Conservation (phyloP, 2,888 invertebrate genomes). For the Heliconius ethilla region DNA sequence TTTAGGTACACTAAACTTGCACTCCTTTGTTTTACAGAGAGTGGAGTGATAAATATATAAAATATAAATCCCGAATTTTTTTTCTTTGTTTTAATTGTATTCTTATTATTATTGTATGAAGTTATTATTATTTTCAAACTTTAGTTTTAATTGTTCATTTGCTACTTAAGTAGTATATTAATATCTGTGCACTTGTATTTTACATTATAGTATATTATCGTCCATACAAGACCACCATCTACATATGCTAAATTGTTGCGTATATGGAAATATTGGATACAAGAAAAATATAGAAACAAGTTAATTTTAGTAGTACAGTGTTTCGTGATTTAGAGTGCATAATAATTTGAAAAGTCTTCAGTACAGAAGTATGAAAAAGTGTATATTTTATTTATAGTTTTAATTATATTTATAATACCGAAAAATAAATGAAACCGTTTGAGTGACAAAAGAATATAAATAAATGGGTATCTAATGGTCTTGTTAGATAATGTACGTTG, state of each 20-base stretch:
- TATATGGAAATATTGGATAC: neutral
- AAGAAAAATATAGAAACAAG: neutral
- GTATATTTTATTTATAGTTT: neutral
- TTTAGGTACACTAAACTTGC: too few relatives aligned
- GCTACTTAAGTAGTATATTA: slow-evolving; percentile 6
- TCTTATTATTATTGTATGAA: too few relatives aligned
- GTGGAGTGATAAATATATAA: neutral
- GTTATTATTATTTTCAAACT: neutral
- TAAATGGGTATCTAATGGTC: neutral
- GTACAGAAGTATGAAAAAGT: neutral
- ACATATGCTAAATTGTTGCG: neutral
- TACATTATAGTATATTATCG: neutral
- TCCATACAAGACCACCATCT: neutral
- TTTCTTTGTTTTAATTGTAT: neutral
- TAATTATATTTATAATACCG: too few relatives aligned
- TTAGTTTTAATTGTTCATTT: neutral
- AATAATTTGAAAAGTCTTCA: neutral
- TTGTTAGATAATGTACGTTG: neutral
- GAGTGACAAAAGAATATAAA: neutral
- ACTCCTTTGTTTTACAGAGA: neutral
- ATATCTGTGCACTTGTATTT: neutral
- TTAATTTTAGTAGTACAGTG: too few relatives aligned
- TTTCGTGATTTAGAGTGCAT: neutral
- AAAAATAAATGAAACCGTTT: too few relatives aligned
- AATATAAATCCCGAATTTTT: neutral